Conservation (phyloP, 1,140 invertebrate genomes). For the Panulirus ornatus region DNA sequence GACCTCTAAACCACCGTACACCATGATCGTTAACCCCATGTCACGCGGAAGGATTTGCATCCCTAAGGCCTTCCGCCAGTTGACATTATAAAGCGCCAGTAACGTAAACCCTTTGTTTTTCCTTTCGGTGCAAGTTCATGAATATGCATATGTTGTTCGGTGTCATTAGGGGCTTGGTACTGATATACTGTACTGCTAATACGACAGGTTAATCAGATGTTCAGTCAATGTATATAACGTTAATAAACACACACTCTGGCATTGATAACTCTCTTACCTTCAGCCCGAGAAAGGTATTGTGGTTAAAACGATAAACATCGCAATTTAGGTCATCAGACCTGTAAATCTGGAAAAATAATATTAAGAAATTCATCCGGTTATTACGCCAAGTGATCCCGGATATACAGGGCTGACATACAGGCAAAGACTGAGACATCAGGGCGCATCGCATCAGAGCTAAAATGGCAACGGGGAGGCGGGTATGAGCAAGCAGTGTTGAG, state of each 20-base stretch:
- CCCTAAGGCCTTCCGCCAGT: background rate
- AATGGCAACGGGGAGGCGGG: slow-evolving; percentile 10
- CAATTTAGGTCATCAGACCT: background rate
- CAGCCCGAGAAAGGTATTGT: background rate
- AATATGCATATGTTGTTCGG: slow-evolving; percentile 58
- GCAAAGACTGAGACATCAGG: background rate
- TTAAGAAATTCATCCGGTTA: background rate
- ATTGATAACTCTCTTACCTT: background rate
- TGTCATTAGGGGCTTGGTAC: slow-evolving; percentile 33
- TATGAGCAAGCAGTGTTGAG: slow-evolving; percentile 27
- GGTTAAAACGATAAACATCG: background rate
- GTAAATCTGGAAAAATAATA: background rate
- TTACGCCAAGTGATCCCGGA: slow-evolving; percentile 6
- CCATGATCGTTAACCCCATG: background rate
- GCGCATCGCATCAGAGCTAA: slow-evolving; percentile 16
- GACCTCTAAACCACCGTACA: background rate
- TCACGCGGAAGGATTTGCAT: background rate
- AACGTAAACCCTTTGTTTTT: slow-evolving; percentile 47
- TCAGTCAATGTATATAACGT: background rate
- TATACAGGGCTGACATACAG: background rate
- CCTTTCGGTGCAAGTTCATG: slow-evolving; percentile 22
- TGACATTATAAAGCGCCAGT: background rate
- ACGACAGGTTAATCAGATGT: slow-evolving; percentile 3
- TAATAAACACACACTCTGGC: background rate
- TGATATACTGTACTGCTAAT: slow-evolving; percentile 49